A percentile compares a stretch with the other conserved stretches of the same genome.
Evolutionary conservation across 2,888 invertebrate genomes (phyloP).

Genomic region (Anarsia innoxiella): DNA sequence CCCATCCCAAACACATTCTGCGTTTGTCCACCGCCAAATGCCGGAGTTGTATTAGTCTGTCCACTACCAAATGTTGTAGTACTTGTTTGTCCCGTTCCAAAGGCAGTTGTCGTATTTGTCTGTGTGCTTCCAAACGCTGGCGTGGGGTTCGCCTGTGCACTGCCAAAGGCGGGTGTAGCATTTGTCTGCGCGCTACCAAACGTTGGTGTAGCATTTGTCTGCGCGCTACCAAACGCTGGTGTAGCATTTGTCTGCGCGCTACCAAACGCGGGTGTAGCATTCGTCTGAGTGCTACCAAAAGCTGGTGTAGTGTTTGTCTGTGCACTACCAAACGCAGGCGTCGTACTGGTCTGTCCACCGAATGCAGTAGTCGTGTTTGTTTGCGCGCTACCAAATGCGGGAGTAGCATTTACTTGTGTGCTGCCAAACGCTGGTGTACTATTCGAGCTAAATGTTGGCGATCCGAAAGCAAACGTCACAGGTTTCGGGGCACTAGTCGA

Average conservation of each 20-base stretch:
- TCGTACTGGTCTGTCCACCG: slow-evolving; percentile 22
- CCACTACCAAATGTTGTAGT: no score
- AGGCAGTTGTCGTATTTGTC: slow-evolving; percentile 29
- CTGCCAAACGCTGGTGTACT: slow-evolving; percentile 32
- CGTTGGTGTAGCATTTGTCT: no score
- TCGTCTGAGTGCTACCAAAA: no score
- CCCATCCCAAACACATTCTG: slow-evolving; percentile 41
- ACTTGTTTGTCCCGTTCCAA: no score
- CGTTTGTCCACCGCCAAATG: no score
- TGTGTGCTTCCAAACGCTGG: no score
- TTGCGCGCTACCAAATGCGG: slow-evolving; percentile 35
- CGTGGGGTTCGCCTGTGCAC: no score
- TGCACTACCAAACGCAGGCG: slow-evolving; percentile 37
- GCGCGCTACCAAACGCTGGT: no score
- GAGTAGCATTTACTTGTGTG: slow-evolving; percentile 20
- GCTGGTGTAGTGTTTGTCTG: slow-evolving; percentile 2
- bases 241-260: slow-evolving; percentile 12
- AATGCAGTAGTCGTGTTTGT: slow-evolving; percentile 28
- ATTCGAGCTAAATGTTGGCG: slow-evolving; percentile 30
- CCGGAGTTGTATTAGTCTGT: no score
- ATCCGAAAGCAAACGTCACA: slow-evolving; percentile 41
- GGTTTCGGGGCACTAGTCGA: slow-evolving; percentile 32
- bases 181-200: no score
- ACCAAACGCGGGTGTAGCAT: no score
- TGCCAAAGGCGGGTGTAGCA: slow-evolving; percentile 30